Evolutionary conservation across 2,888 invertebrate genomes (phyloP).

Genomic region (Drosophila eohydei): DNA sequence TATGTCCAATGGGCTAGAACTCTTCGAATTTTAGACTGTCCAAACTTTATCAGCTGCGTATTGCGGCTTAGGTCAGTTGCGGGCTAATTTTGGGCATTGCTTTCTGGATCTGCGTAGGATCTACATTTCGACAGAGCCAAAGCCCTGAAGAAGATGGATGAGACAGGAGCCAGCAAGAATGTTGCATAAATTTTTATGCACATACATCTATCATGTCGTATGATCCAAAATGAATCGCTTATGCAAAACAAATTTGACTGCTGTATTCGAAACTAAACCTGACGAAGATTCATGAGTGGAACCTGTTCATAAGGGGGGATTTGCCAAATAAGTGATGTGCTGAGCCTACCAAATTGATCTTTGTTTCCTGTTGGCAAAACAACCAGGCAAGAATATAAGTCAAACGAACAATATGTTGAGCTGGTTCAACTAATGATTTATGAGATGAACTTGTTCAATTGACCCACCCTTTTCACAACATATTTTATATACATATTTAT

Average conservation of each 20-base stretch:
- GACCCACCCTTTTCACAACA: no score
- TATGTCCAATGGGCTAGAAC: conserved; percentile 12
- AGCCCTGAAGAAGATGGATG: conserved; percentile 51
- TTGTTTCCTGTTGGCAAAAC: not conserved
- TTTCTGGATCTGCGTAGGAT: conserved; percentile 3
- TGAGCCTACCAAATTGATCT: not conserved
- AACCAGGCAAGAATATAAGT: not conserved
- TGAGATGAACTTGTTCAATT: not conserved
- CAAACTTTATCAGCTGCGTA: conserved; percentile 30
- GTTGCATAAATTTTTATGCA: not conserved
- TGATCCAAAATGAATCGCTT: not conserved
- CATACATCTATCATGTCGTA: conserved; percentile 4
- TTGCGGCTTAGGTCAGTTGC: conserved; percentile 53
- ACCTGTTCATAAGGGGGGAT: not conserved
- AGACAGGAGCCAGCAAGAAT: conserved; percentile 3
- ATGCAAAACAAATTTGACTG: not conserved
- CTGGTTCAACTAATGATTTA: not conserved
- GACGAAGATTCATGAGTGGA: conserved; percentile 25
- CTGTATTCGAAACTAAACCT: conserved; percentile 13
- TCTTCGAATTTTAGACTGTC: conserved; percentile 19
- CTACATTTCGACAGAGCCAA: conserved; percentile 1
- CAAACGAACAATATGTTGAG: not conserved
- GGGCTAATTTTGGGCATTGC: not conserved
- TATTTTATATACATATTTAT: not conserved
- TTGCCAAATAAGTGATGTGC: not conserved